These are phyloP conservation scores for Pica pica DNA, from an alignment of 2,113 vertebrate species.

Conservation along the genomic window DNA sequence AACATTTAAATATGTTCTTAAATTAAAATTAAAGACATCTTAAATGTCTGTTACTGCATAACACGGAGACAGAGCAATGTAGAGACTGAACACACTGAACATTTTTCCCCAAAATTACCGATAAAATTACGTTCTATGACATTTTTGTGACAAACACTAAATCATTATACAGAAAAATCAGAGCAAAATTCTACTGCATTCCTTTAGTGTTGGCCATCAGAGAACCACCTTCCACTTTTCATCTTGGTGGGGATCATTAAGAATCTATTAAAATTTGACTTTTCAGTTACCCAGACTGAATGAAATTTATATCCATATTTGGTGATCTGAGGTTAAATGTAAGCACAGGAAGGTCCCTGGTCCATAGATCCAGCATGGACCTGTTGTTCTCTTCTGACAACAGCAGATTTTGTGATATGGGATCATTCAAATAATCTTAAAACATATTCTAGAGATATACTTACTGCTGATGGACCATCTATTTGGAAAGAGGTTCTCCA, in stretches of 20 bases:
- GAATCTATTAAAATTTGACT: not conserved
- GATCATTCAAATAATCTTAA: not conserved
- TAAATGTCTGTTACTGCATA: not conserved
- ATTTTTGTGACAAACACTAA: not conserved
- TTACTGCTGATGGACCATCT: not conserved
- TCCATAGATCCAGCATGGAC: not conserved
- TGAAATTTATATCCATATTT: not conserved
- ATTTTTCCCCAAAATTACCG: not conserved
- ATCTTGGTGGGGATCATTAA: not conserved
- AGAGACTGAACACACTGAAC: not conserved
- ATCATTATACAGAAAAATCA: not conserved
- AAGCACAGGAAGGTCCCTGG: not conserved
- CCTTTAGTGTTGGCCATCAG: not conserved
- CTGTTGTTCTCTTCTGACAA: not conserved
- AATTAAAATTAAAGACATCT: not conserved
- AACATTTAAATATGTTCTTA: not conserved
- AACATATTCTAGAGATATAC: not conserved
- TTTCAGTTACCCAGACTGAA: not conserved
- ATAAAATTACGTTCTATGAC: not conserved
- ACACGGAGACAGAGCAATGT: not conserved
- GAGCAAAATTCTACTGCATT: not conserved
- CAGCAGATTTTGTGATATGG: not conserved
- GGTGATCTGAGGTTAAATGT: not conserved
- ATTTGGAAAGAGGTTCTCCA: not conserved
- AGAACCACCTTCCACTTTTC: fast-evolving